Evolutionary conservation across 2,113 vertebrate species (phyloP).

Genomic region (Phalacrocorax pelagicus): DNA sequence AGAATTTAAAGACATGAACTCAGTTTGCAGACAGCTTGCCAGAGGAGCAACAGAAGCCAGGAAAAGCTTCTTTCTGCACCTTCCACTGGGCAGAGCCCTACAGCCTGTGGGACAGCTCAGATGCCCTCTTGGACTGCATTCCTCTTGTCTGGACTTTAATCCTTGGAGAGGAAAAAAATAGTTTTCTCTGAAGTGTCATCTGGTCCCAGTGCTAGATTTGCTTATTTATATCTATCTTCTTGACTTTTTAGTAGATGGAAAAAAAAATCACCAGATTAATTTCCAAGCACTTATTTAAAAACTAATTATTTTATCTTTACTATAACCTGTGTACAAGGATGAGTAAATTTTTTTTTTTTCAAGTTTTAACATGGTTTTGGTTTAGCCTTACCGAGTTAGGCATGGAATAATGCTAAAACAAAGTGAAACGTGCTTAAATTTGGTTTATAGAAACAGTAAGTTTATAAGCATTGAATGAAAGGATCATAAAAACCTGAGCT

Average conservation of each 20-base stretch:
- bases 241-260: background rate
- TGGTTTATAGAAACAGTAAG: background rate
- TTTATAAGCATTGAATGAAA: background rate
- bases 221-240: background rate
- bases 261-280: background rate
- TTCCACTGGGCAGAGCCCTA: background rate
- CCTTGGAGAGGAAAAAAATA: background rate
- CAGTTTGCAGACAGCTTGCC: background rate
- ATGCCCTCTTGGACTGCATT: conserved; percentile 30
- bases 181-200: background rate
- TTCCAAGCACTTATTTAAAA: background rate
- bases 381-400: background rate
- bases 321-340: background rate
- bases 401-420: background rate
- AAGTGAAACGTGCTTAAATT: background rate
- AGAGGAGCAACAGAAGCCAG: background rate
- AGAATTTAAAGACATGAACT: background rate
- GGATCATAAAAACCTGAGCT: background rate
- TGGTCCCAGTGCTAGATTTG: background rate
- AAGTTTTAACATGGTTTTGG: background rate
- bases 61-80: background rate
- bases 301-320: background rate
- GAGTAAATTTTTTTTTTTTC: background rate
- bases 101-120: background rate
- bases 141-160: conserved; percentile 35